A percentile compares a stretch with the other conserved stretches of the same genome.
Conservation (phyloP, 2,888 invertebrate species). For the Pseudococcus jackbeardsleyi region DNA sequence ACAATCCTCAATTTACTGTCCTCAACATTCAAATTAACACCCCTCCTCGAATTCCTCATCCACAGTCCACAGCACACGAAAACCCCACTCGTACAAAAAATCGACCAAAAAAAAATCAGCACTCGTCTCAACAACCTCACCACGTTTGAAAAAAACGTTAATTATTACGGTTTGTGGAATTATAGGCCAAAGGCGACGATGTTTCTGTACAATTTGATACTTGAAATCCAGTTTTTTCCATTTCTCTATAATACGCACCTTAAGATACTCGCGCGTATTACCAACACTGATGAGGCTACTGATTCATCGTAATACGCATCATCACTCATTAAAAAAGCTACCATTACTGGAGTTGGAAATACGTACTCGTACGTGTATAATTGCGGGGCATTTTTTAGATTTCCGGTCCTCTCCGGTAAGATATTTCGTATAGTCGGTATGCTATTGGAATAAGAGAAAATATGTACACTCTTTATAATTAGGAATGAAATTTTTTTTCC, state of each 20-base stretch:
- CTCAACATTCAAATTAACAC: too few relatives aligned
- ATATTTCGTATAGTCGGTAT: conserved; percentile 10
- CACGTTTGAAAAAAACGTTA: conserved; percentile 1
- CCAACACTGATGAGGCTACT: conserved; percentile 22
- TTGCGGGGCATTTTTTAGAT: conserved; percentile 39
- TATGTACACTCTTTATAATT: conserved; percentile 11
- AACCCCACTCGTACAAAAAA: neutral
- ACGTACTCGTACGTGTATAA: neutral
- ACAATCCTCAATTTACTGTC: too few relatives aligned
- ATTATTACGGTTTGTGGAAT: conserved; percentile 59
- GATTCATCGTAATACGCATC: conserved; percentile 29
- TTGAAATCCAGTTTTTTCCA: conserved; percentile 27
- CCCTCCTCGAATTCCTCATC: neutral
- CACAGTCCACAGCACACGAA: neutral
- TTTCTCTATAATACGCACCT: conserved; percentile 12
- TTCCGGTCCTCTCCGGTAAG: neutral
- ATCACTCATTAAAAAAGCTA: conserved; percentile 42
- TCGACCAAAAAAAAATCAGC: neutral
- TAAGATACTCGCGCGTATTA: neutral
- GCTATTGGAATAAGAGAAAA: conserved; percentile 6
- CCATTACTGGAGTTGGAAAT: conserved; percentile 16
- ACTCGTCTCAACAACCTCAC: neutral
- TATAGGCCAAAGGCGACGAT: conserved; percentile 49
- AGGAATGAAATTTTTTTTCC: conserved; percentile 24
- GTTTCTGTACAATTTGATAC: neutral